Evolutionary conservation across 2,888 invertebrate genomes (phyloP), one percentile per base, ranked within the genome.

Genomic region (Xanthia togata): DNA sequence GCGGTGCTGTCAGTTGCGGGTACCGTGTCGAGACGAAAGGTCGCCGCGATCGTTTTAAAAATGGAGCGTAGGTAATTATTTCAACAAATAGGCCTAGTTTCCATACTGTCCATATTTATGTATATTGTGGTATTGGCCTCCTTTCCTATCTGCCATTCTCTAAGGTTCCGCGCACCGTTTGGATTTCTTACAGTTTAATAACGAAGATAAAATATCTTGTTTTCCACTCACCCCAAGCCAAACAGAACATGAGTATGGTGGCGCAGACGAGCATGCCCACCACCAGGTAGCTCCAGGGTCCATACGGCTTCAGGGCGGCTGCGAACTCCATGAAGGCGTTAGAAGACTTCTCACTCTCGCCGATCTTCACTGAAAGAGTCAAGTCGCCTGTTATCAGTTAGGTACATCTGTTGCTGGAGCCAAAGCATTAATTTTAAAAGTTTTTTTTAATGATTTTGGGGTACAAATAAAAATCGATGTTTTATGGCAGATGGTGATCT

Each of bases 251-350:
- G 87, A 98, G 96, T 60, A 98, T 97, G 20, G 97, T 97, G 38
- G 97, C 98, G 90, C 98, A 98, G 83, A 98, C 97, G 59, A 98
- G 94, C 97, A 98, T 97, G 70, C 98, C 98, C 73, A 98, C 96
- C 92, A 98, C 97, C 57, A 98, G 95, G 90, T 98, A 98, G 86
- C 98, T 98, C 98, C 98, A 98, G 0, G 98, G 98, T 0, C 98
- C 98, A 91, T 98, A 98, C 73, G 97, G 97, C 78, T 97, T 97
- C 82, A 98, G 93, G 64, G 97, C 97, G 14, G 97, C 97, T 20
- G 96, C 96, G 81, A 96, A 96, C 91, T 96, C 95, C 94, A 95
- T 93, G 87, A 96, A 95, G 31, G 95, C 95, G 87, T 96, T 96
- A 0, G 94, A 92, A 31, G 94, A 93, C 90, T 95, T 95, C 89